Evolutionary conservation across 2,797 vertebrate species (phyloP).

Genomic region (Sebastes baramenuke): DNA sequence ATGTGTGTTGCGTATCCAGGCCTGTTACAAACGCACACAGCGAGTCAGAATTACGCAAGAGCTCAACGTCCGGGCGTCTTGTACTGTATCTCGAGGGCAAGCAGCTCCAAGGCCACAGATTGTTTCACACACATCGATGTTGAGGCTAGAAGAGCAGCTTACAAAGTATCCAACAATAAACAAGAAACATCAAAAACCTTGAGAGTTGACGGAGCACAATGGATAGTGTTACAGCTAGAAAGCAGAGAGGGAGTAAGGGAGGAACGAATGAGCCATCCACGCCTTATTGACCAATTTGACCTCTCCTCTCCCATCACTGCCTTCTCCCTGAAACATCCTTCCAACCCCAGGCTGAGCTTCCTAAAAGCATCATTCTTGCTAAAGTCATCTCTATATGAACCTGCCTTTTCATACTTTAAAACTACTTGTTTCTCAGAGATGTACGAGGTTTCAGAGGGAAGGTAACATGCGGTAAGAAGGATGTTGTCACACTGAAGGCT

Average conservation of each 20-base stretch:
- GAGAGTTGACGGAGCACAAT: not conserved
- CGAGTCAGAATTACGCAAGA: slow-evolving; percentile 56
- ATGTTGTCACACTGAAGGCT: not conserved
- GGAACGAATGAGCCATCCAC: not conserved
- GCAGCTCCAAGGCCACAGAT: slow-evolving; percentile 47
- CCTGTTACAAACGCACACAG: slow-evolving; percentile 36
- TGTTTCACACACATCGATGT: slow-evolving; percentile 23
- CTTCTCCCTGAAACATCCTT: not conserved
- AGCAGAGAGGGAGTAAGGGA: not conserved
- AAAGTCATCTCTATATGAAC: not conserved
- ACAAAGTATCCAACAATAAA: not conserved
- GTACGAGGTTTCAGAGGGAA: not conserved
- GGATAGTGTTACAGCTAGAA: not conserved
- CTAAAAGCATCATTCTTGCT: not conserved
- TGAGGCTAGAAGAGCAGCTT: slow-evolving; percentile 24
- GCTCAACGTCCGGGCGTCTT: slow-evolving; percentile 24
- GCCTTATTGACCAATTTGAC: slow-evolving; percentile 17
- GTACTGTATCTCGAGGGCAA: slow-evolving; percentile 17
- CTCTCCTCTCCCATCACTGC: slow-evolving; percentile 14
- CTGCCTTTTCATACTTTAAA: not conserved
- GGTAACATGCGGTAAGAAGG: not conserved
- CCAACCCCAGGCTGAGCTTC: not conserved
- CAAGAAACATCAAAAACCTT: slow-evolving; percentile 1
- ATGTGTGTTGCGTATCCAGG: slow-evolving; percentile 19
- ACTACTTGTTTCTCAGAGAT: not conserved